These are phyloP conservation scores for Heliothis subflexa DNA, from an alignment of 1,140 invertebrate species.

Conservation along the genomic window DNA sequence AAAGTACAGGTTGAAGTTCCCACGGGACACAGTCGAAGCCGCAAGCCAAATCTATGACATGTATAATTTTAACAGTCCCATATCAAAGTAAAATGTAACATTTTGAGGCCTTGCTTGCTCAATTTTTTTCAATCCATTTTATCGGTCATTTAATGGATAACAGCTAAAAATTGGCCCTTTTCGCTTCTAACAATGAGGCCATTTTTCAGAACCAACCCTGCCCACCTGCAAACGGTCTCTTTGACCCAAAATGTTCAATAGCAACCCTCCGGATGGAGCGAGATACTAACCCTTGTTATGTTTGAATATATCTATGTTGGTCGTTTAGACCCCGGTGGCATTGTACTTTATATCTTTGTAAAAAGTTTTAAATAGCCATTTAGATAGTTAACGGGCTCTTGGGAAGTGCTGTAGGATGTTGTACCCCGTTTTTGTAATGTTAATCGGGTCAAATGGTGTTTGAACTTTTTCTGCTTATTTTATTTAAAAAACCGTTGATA, in stretches of 20 bases:
- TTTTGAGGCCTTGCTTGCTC: too few species aligned
- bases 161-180: constrained; percentile 35
- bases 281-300: constrained; percentile 45
- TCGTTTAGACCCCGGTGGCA: constrained; percentile 17
- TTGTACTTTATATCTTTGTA: constrained; percentile 30
- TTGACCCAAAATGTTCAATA: constrained; percentile 40
- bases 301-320: constrained; percentile 35
- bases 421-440: neutral
- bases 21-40: too few species aligned
- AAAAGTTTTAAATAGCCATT: constrained; percentile 41
- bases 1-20: too few species aligned
- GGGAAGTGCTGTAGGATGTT: neutral
- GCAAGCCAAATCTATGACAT: too few species aligned
- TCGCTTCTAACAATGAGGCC: constrained; percentile 16
- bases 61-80: too few species aligned
- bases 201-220: constrained; percentile 37
- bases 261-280: constrained; percentile 39
- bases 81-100: too few species aligned
- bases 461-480: neutral
- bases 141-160: constrained; percentile 15
- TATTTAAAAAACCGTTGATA: neutral
- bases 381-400: constrained; percentile 32
- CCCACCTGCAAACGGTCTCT: constrained; percentile 31
- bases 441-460: neutral
- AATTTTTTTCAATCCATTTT: constrained; percentile 20